phyloP scores from a whole-genome alignment of 2,113 vertebrate species.

The Rhombomys opimus region DNA sequence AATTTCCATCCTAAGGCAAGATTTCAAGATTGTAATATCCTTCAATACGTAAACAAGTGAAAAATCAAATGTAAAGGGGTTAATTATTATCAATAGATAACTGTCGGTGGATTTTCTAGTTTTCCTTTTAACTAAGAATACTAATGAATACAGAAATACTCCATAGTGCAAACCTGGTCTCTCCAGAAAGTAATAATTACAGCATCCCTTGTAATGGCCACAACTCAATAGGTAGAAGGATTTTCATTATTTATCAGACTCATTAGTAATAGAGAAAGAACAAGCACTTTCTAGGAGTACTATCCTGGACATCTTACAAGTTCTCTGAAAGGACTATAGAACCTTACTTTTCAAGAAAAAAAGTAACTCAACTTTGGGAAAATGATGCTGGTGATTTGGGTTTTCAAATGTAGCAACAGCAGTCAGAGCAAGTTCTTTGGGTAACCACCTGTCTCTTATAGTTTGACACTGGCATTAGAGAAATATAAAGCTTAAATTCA shows the following conservation, averaged over 20 bases:
- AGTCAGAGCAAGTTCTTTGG: slow-evolving; percentile 2
- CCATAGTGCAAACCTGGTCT: slow-evolving; percentile 51
- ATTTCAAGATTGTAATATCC: slow-evolving; percentile 21
- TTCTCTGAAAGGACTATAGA: not conserved
- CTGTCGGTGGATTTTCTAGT: slow-evolving; percentile 62
- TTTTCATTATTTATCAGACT: slow-evolving; percentile 63
- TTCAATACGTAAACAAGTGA: slow-evolving; percentile 61
- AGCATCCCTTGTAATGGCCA: slow-evolving; percentile 68
- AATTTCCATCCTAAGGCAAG: not conserved
- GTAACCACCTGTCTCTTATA: not conserved
- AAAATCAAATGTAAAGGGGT: slow-evolving; percentile 65
- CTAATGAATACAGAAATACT: slow-evolving; percentile 71
- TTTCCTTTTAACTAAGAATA: slow-evolving; percentile 75
- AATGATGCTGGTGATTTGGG: not conserved
- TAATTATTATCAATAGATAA: slow-evolving; percentile 68
- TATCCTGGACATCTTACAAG: not conserved
- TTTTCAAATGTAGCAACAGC: slow-evolving; percentile 40
- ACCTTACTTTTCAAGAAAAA: slow-evolving; percentile 13
- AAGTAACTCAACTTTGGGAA: not conserved
- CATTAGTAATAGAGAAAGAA: slow-evolving; percentile 45
- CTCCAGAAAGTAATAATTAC: slow-evolving; percentile 64
- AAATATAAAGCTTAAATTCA: slow-evolving; percentile 56
- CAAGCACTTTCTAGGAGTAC: not conserved
- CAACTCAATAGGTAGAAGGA: slow-evolving; percentile 21
- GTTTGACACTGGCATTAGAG: not conserved